phyloP scores from a whole-genome alignment of 2,113 vertebrate genomes.

The Myrmophylax atrothorax region DNA sequence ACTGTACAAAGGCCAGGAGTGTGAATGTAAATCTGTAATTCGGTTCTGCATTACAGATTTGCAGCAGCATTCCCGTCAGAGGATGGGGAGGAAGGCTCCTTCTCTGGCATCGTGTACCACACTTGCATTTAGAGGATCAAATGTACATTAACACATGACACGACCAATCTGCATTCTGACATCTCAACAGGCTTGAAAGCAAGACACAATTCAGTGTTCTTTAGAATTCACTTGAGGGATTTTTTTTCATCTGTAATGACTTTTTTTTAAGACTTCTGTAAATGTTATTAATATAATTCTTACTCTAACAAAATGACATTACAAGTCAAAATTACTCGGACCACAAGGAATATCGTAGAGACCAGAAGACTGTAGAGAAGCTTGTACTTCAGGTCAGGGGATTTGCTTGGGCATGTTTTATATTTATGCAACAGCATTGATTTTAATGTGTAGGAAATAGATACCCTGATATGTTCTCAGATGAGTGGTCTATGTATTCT shows the following conservation, averaged over 20 bases:
- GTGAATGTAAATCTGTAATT: not conserved
- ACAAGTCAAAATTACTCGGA: not conserved
- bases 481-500: not conserved
- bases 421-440: not conserved
- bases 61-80: not conserved
- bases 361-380: not conserved
- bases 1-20: not conserved
- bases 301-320: not conserved
- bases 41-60: not conserved
- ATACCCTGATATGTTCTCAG: not conserved
- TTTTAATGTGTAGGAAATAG: not conserved
- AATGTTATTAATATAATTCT: not conserved
- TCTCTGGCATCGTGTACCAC: not conserved
- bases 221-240: not conserved
- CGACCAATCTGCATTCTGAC: not conserved
- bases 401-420: not conserved
- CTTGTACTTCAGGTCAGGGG: not conserved
- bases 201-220: not conserved
- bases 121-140: not conserved
- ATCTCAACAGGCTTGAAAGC: not conserved
- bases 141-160: not conserved
- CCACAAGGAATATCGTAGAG: not conserved
- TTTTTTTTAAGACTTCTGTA: not conserved
- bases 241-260: not conserved
- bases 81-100: rapidly evolving